Percentiles rank a stretch among this genome's conserved stretches.
Evolutionary conservation across 2,113 vertebrate genomes (phyloP).

Genomic region (Puntigrus tetrazona): DNA sequence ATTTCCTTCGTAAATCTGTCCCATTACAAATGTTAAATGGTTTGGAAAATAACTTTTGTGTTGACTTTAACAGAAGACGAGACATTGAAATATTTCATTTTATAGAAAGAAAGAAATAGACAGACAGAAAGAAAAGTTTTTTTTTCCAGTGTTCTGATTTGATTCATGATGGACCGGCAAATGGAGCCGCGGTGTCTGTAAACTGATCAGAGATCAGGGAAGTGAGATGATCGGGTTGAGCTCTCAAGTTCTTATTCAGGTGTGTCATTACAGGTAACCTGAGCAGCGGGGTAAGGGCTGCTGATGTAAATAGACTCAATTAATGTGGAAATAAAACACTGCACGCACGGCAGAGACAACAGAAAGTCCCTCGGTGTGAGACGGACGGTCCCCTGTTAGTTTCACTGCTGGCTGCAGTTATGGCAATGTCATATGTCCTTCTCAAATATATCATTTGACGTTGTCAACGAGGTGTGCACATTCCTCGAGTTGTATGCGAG

Average conservation of each 20-base stretch:
- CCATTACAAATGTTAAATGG: background rate
- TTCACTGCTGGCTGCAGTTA: conserved; percentile 8
- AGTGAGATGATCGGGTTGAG: conserved; percentile 34
- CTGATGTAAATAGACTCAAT: conserved; percentile 47
- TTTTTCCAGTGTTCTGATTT: conserved; percentile 16
- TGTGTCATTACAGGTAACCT: conserved; percentile 52
- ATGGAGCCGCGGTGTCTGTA: background rate
- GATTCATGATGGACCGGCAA: conserved; percentile 9
- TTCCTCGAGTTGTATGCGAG: background rate
- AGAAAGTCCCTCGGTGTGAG: background rate
- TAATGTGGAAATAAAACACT: conserved; percentile 45
- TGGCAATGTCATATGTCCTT: conserved; percentile 39
- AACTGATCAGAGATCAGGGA: conserved; percentile 43
- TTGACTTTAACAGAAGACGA: background rate
- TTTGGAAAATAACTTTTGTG: background rate
- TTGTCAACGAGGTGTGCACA: conserved; percentile 4
- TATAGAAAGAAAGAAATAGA: background rate
- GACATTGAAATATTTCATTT: background rate
- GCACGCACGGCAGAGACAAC: conserved; percentile 18
- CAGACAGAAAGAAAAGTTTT: background rate
- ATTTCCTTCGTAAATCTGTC: background rate
- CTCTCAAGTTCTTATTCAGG: conserved; percentile 49
- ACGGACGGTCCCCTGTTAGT: conserved; percentile 1
- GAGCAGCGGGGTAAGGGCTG: conserved; percentile 38
- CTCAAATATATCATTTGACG: background rate